phyloP scores from a whole-genome alignment of 2,797 vertebrate species.

The Alfaro cultratus region DNA sequence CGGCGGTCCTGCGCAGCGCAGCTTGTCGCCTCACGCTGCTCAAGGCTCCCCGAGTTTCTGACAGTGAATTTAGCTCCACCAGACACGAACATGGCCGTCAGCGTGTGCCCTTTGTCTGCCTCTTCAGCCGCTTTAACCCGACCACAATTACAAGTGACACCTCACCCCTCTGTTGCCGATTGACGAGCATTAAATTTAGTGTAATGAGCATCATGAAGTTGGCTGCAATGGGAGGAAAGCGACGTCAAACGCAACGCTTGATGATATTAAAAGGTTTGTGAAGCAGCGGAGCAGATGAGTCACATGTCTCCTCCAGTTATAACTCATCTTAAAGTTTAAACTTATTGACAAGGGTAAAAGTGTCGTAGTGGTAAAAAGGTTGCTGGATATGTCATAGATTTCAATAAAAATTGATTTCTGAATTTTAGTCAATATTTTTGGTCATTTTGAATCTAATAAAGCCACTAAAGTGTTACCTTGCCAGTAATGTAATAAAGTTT shows the following conservation, averaged over 20 bases:
- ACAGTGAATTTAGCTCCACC: constrained; percentile 23
- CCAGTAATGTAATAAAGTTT: not conserved
- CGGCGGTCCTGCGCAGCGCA: constrained; percentile 50
- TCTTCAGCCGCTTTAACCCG: not conserved
- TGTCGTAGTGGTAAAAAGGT: not conserved
- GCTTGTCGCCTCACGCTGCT: constrained; percentile 41
- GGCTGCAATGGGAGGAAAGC: not conserved
- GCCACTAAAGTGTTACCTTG: not conserved
- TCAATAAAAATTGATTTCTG: not conserved
- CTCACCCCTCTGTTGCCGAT: not conserved
- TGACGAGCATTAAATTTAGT: not conserved
- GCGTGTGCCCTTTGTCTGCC: not conserved
- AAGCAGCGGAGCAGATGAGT: not conserved
- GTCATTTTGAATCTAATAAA: not conserved
- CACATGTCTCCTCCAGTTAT: not conserved
- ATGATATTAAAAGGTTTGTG: not conserved
- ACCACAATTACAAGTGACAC: not conserved
- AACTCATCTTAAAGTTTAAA: not conserved
- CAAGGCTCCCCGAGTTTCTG: constrained; percentile 56
- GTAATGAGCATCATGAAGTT: not conserved
- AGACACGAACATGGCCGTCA: not conserved
- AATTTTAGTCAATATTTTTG: too few relatives aligned
- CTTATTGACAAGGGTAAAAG: not conserved
- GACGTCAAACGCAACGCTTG: not conserved
- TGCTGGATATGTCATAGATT: not conserved